phyloP scores from a whole-genome alignment of 2,888 invertebrate genomes.

The Anarsia innoxiella region DNA sequence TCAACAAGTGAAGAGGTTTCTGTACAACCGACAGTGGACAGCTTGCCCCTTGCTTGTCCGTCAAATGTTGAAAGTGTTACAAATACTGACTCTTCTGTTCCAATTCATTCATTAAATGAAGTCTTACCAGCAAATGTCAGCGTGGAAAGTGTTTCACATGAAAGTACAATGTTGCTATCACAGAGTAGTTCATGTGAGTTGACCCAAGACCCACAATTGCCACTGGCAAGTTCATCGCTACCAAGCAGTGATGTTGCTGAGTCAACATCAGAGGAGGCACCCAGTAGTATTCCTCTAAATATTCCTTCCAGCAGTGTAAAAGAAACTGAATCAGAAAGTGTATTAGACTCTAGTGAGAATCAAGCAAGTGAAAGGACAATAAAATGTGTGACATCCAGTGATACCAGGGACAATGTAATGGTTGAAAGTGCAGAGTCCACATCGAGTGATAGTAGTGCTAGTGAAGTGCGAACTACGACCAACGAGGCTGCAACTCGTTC shows the following conservation, averaged over 20 bases:
- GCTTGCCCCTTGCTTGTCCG: too few relatives aligned
- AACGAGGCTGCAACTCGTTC: slow-evolving; percentile 43
- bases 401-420: slow-evolving; percentile 56
- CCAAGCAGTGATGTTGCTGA: slow-evolving; percentile 22
- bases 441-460: slow-evolving; percentile 65
- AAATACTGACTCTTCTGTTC: too few relatives aligned
- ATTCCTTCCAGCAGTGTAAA: slow-evolving; percentile 50
- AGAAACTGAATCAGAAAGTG: slow-evolving; percentile 39
- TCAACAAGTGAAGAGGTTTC: not conserved
- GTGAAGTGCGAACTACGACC: slow-evolving; percentile 40
- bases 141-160: not conserved
- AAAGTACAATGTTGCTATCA: not conserved
- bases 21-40: not conserved
- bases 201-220: slow-evolving; percentile 6
- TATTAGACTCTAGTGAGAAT: slow-evolving; percentile 42
- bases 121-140: not conserved
- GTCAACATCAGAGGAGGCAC: slow-evolving; percentile 18
- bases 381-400: slow-evolving; percentile 64
- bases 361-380: slow-evolving; percentile 54
- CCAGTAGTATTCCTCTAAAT: slow-evolving; percentile 21
- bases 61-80: too few relatives aligned
- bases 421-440: slow-evolving; percentile 68
- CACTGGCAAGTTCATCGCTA: slow-evolving; percentile 31
- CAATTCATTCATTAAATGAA: not conserved
- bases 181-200: not conserved